These are phyloP conservation scores for Apodemia mormo DNA, from an alignment of 2,888 invertebrate genomes.

Conservation along the genomic window DNA sequence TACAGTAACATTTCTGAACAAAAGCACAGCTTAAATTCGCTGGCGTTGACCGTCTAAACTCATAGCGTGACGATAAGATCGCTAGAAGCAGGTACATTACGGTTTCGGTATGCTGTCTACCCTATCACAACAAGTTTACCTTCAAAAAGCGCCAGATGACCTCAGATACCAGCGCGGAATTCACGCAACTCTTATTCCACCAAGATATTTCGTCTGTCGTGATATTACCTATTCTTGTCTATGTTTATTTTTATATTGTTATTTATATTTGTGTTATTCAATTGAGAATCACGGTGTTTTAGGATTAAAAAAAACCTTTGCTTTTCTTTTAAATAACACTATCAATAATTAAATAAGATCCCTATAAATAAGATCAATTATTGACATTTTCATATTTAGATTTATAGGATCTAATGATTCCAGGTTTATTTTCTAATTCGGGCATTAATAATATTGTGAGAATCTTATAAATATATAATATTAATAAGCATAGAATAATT, in stretches of 20 bases:
- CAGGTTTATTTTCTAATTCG: too few species aligned
- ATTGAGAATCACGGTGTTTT: too few species aligned
- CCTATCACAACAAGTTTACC: conserved; percentile 45
- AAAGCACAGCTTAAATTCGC: background rate
- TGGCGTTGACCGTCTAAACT: conserved; percentile 19
- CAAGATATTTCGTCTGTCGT: conserved; percentile 21
- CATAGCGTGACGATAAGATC: conserved; percentile 32
- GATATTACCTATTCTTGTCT: conserved; percentile 19
- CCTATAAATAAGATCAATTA: too few species aligned
- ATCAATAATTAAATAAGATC: too few species aligned
- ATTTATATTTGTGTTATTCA: background rate
- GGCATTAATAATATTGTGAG: too few species aligned
- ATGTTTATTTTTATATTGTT: background rate
- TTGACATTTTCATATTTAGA: too few species aligned
- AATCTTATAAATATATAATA: too few species aligned
- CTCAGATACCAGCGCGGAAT: conserved; percentile 43
- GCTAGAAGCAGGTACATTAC: conserved; percentile 30
- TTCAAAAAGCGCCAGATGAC: conserved; percentile 44
- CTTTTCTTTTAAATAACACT: too few species aligned
- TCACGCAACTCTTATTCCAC: conserved; percentile 37
- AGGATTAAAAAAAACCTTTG: too few species aligned
- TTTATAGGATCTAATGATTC: too few species aligned
- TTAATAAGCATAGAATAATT: too few species aligned
- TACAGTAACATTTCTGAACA: background rate
- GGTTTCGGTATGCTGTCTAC: conserved; percentile 35